Evolutionary conservation across 2,797 vertebrate genomes (phyloP).

Genomic region (Halcyon badia): DNA sequence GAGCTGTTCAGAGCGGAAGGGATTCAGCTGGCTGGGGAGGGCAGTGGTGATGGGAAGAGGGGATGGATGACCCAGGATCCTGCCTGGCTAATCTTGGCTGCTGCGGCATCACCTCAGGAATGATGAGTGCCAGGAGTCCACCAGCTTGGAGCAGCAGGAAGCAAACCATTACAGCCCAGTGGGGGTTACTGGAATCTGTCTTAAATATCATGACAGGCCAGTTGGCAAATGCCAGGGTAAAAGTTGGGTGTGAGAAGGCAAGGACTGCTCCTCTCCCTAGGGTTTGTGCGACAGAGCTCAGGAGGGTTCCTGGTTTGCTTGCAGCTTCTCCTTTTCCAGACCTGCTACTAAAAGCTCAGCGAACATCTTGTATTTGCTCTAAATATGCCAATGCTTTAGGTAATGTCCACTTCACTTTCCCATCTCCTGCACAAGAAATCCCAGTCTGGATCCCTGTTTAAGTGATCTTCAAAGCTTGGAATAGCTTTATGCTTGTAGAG

Average conservation of each 20-base stretch:
- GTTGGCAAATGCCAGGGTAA: neutral
- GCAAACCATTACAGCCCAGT: neutral
- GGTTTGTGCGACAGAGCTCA: neutral
- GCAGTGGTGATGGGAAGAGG: neutral
- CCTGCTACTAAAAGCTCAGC: neutral
- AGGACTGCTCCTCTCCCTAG: neutral
- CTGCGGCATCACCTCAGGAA: rapidly evolving
- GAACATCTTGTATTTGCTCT: neutral
- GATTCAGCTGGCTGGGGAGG: rapidly evolving
- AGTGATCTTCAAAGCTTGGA: neutral
- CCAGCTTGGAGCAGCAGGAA: rapidly evolving
- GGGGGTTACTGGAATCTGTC: neutral
- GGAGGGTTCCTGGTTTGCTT: neutral
- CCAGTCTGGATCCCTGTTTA: neutral
- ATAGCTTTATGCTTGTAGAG: neutral
- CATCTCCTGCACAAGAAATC: neutral
- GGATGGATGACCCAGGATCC: neutral
- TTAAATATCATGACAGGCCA: neutral
- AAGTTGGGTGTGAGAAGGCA: neutral
- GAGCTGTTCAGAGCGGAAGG: neutral
- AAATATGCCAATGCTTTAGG: neutral
- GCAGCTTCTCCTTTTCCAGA: neutral
- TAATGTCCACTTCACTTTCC: neutral
- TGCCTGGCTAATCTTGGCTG: neutral
- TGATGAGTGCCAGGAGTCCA: neutral